phyloP scores from a whole-genome alignment of 1,140 invertebrate genomes.

The Procambarus clarkii region DNA sequence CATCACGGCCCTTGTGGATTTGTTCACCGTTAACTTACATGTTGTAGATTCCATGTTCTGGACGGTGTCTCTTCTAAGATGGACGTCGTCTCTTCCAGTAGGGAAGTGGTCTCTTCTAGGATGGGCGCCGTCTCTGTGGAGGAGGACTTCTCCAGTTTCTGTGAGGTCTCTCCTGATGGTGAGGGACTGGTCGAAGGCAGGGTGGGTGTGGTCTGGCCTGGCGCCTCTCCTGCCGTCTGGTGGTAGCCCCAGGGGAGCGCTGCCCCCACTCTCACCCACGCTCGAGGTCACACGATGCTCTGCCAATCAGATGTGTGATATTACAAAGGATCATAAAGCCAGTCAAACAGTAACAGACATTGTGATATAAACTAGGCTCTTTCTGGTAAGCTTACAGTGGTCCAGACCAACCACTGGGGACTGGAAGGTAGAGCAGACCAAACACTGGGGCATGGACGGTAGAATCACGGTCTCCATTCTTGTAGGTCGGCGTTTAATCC shows the following conservation, averaged over 20 bases:
- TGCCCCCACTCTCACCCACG: neutral
- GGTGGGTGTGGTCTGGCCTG: neutral
- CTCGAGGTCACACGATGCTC: constrained; percentile 12
- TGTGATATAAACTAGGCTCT: no score
- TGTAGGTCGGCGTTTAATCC: no score
- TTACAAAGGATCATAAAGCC: no score
- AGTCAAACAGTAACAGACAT: no score
- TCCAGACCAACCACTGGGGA: no score
- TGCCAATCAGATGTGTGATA: neutral
- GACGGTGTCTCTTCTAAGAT: neutral
- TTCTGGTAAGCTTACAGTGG: no score
- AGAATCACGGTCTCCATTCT: no score
- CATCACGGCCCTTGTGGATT: no score
- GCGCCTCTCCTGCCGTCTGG: constrained; percentile 24
- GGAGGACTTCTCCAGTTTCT: neutral
- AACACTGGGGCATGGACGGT: no score
- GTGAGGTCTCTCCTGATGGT: neutral
- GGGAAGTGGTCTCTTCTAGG: neutral
- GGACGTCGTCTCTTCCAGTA: neutral
- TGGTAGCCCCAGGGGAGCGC: neutral
- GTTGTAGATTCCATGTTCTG: constrained; percentile 36
- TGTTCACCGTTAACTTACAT: neutral
- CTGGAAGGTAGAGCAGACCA: no score
- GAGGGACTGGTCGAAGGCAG: neutral
- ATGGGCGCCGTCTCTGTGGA: neutral